A percentile compares a stretch with the other conserved stretches of the same genome.
phyloP scores from a whole-genome alignment of 2,888 invertebrate species.

The Cephus pulcher region DNA sequence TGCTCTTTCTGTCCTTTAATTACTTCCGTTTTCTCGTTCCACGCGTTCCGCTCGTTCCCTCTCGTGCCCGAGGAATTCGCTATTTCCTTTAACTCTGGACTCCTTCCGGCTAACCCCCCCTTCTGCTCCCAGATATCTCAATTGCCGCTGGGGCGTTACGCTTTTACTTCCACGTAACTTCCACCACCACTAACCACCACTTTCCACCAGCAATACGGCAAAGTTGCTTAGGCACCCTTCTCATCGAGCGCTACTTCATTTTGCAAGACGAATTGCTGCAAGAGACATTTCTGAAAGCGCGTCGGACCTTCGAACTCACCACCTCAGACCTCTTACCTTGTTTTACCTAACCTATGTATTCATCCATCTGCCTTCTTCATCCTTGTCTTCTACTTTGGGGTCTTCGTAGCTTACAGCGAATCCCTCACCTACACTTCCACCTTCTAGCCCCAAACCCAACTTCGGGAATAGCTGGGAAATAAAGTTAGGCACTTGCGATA shows the following conservation, averaged over 20 bases:
- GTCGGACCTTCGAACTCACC: background rate
- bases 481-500: background rate
- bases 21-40: background rate
- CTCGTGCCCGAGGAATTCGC: background rate
- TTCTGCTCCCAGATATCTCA: background rate
- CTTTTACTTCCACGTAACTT: background rate
- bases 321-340: background rate
- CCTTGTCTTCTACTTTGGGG: background rate
- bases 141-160: background rate
- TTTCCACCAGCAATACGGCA: background rate
- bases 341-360: background rate
- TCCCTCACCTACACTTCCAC: background rate
- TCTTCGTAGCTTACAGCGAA: background rate
- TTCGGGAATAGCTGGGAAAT: background rate
- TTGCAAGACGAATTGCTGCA: background rate
- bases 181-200: background rate
- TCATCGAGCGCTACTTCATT: background rate
- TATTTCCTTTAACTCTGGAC: background rate
- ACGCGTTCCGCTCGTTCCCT: background rate
- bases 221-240: background rate
- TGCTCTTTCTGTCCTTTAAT: background rate
- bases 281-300: background rate
- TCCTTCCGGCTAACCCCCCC: background rate
- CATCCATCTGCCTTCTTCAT: background rate
- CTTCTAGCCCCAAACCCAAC: background rate